Conservation (phyloP, 2,888 invertebrate genomes). For the Glaucopsyche alexis region DNA sequence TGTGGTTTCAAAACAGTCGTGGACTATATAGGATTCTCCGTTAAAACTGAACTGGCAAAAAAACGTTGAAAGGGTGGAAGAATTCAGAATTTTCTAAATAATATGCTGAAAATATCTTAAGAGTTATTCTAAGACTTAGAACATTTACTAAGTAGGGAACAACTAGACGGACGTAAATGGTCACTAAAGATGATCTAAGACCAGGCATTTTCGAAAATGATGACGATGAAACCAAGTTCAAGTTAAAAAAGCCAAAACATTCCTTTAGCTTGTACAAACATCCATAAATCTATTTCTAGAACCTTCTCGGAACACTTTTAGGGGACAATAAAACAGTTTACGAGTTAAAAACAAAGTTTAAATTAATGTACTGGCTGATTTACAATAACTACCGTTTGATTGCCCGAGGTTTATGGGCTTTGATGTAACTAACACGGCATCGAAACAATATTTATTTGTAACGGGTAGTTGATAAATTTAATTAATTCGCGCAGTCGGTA, state of each 20-base stretch:
- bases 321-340: slow-evolving; percentile 67
- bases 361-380: slow-evolving; percentile 35
- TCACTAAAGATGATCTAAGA: neutral
- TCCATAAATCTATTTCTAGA: slow-evolving; percentile 38
- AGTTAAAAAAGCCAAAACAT: slow-evolving; percentile 30
- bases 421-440: slow-evolving; percentile 13
- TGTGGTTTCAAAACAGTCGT: no score
- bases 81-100: no score
- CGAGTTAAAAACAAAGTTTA: slow-evolving; percentile 40
- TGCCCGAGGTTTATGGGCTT: slow-evolving; percentile 32
- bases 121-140: no score
- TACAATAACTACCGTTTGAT: slow-evolving; percentile 41
- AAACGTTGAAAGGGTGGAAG: no score
- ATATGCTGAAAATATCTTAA: no score
- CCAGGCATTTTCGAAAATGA: neutral
- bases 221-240: neutral
- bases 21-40: no score
- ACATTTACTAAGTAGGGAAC: no score
- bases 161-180: no score
- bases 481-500: slow-evolving; percentile 11
- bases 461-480: slow-evolving; percentile 15
- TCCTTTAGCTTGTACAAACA: neutral
- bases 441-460: slow-evolving; percentile 19
- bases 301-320: slow-evolving; percentile 58
- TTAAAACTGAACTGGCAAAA: no score